Evolutionary conservation across 2,113 vertebrate species (phyloP).

Genomic region (Gulo gulo): DNA sequence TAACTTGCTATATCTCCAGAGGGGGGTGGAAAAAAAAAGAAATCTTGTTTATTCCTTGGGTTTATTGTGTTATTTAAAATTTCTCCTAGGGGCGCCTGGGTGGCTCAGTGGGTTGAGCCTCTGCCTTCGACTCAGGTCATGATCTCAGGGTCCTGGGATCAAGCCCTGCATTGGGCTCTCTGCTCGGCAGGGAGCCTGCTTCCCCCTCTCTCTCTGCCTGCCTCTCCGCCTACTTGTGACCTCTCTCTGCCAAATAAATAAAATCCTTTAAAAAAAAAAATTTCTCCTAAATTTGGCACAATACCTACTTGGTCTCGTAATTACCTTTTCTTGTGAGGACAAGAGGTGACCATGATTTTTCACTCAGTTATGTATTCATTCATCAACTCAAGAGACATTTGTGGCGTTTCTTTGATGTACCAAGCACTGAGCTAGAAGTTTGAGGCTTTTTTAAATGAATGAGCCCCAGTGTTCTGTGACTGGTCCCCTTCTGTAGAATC

Average conservation of each 20-base stretch:
- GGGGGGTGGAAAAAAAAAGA: neutral
- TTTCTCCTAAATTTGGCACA: neutral
- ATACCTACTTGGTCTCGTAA: neutral
- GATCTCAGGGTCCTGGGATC: too few relatives aligned
- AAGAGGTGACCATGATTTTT: conserved; percentile 40
- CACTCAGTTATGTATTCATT: conserved; percentile 2
- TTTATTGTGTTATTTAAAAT: conserved; percentile 44
- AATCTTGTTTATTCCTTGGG: conserved; percentile 36
- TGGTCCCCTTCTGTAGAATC: neutral
- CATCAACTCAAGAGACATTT: conserved; percentile 27
- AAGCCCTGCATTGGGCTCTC: too few relatives aligned
- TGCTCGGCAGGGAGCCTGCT: too few relatives aligned
- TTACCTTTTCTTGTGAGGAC: conserved; percentile 18
- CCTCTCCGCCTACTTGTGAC: too few relatives aligned
- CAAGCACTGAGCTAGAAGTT: neutral
- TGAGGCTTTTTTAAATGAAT: conserved; percentile 33
- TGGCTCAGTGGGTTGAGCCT: too few relatives aligned
- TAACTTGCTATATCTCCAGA: conserved; percentile 39
- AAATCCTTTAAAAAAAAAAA: too few relatives aligned
- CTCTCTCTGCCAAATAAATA: too few relatives aligned
- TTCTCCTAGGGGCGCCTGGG: too few relatives aligned
- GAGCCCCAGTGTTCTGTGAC: neutral
- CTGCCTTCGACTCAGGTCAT: too few relatives aligned
- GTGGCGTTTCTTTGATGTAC: conserved; percentile 15
- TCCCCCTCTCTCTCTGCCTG: too few relatives aligned